Conservation (phyloP, 2,888 invertebrate genomes). For the Piscicola geometra region DNA sequence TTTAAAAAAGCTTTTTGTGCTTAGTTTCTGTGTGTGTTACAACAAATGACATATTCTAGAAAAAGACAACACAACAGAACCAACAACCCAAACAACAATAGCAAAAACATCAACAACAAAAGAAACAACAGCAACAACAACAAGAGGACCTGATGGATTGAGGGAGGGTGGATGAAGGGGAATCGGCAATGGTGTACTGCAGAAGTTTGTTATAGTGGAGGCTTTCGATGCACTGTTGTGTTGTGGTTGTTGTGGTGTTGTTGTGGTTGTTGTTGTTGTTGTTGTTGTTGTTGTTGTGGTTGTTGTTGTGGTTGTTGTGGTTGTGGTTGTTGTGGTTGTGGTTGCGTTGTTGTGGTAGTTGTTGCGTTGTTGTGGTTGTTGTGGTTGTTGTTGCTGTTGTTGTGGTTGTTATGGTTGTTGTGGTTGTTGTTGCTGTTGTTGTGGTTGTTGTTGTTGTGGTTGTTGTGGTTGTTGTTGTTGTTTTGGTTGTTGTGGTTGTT, state of each 20-base stretch:
- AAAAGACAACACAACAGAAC: not conserved
- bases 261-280: not conserved
- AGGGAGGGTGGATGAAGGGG: slow-evolving; percentile 71
- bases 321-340: too few species aligned
- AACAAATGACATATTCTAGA: not conserved
- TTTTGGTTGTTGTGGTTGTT: too few species aligned
- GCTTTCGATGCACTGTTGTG: slow-evolving; percentile 75
- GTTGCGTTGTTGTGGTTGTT: not conserved
- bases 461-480: not conserved
- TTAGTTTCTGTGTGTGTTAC: not conserved
- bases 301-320: not conserved
- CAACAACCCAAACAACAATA: not conserved
- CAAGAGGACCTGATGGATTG: slow-evolving; percentile 65
- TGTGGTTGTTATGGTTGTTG: too few species aligned
- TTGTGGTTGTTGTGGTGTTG: not conserved
- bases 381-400: not conserved
- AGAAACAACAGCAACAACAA: not conserved
- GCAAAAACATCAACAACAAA: not conserved
- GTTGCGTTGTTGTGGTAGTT: too few species aligned
- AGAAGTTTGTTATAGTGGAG: slow-evolving; percentile 81
- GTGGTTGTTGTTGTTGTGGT: too few species aligned
- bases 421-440: too few species aligned
- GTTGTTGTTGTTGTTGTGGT: not conserved
- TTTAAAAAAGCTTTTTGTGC: too few species aligned
- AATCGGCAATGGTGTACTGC: slow-evolving; percentile 67